Evolutionary conservation across 2,113 vertebrate species (phyloP), one percentile per base, ranked within the genome.

Genomic region (Paramisgurnus dabryanus): DNA sequence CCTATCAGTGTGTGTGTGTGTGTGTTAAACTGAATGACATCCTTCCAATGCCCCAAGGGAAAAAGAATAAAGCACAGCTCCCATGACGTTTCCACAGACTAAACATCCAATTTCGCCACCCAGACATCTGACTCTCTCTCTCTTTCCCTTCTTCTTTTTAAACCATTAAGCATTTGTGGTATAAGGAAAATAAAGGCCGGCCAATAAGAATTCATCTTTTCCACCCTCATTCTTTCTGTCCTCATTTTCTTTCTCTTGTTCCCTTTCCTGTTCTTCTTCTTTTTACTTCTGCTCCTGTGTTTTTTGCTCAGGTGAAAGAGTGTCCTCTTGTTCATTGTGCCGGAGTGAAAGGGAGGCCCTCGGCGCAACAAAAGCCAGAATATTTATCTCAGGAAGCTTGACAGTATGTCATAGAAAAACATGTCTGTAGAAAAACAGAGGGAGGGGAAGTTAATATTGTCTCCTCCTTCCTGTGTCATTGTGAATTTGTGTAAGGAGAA

Each of bases 331-430:
- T 77, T 87, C 88, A 90, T 91, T 93, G 91, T 92, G 79, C 67
- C 69, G 69, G 82, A 88, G 86, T 92, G 90, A 92, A 91, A 90
- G 89, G 90, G 87, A 88, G 88, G 87, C 88, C 85, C 86, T 85
- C 88, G 83, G 9, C 78, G 85, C 90, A 87, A 92, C 89, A 93
- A 93, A 91, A 88, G 89, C 79, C 81, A 86, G 80, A 86, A 87
- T 89, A 92, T 89, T 87, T 88, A 89, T 89, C 91, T 89, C 91
- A 93, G 92, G 92, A 92, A 93, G 91, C 91, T 88, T 90, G 90
- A 88, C 82, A 75, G 85, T 78, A 76, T 47, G 71, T 74, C 67
- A 82, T 87, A 89, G 85, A 89, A 89, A 90, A 87, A 86, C 80
- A 87, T 81, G 87, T 89, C 87, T 91, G 87, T 87, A 87, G 45